Percentiles rank a stretch among this genome's conserved stretches.
These are phyloP conservation scores for Drosophila mimica DNA, from an alignment of 2,888 invertebrate species.

Conservation along the genomic window DNA sequence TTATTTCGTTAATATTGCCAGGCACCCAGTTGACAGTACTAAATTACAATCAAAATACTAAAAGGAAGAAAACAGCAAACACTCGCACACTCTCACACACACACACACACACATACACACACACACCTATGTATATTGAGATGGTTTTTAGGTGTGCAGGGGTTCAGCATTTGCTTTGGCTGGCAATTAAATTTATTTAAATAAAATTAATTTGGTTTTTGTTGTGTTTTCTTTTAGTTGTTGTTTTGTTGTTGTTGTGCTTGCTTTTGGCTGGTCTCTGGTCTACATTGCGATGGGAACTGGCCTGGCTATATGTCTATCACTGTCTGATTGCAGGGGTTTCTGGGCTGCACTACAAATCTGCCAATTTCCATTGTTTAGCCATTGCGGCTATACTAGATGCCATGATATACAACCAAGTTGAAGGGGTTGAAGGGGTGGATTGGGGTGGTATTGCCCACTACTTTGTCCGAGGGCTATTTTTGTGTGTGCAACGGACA, in stretches of 20 bases:
- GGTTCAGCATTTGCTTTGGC: slow-evolving; percentile 57
- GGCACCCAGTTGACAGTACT: slow-evolving; percentile 66
- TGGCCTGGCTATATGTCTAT: slow-evolving; percentile 61
- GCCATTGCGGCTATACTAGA: slow-evolving; percentile 52
- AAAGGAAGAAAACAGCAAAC: slow-evolving; percentile 46
- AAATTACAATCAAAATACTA: slow-evolving; percentile 67
- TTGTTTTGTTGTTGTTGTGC: slow-evolving; percentile 2
- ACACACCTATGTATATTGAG: slow-evolving; percentile 4
- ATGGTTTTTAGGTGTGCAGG: slow-evolving; percentile 30
- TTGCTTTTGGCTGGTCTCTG: slow-evolving; percentile 52
- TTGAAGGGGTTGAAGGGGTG: slow-evolving; percentile 14
- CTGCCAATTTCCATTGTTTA: slow-evolving; percentile 79
- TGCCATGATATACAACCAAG: slow-evolving; percentile 44
- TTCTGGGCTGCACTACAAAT: slow-evolving; percentile 74
- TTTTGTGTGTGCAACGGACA: slow-evolving; percentile 78
- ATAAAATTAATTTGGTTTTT: slow-evolving; percentile 71
- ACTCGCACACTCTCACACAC: slow-evolving; percentile 23
- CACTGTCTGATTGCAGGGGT: slow-evolving; percentile 61
- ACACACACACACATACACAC: slow-evolving; percentile 26
- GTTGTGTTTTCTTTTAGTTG: slow-evolving; percentile 16
- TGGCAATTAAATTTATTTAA: slow-evolving; percentile 83
- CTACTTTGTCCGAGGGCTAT: slow-evolving; percentile 84
- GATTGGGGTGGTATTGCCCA: slow-evolving; percentile 61
- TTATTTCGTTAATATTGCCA: slow-evolving; percentile 51
- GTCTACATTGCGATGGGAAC: slow-evolving; percentile 32